Conservation (phyloP, 2,888 invertebrate genomes). For the Luperina testacea region DNA sequence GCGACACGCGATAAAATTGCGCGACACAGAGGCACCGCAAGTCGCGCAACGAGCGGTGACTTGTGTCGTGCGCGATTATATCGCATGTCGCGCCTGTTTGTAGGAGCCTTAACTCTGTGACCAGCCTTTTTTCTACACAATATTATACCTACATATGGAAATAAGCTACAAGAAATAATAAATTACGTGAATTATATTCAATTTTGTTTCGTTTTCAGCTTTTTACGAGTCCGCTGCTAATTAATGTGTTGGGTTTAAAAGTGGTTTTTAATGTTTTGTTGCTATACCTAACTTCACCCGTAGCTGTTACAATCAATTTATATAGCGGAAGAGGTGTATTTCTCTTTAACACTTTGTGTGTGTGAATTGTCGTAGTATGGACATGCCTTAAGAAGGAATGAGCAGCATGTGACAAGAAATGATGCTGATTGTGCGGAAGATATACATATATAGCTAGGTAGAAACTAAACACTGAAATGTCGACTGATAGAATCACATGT, state of each 20-base stretch:
- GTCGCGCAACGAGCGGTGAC: too few relatives aligned
- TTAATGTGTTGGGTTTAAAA: constrained; percentile 47
- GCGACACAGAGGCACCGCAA: too few relatives aligned
- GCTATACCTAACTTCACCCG: not conserved
- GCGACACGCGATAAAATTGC: too few relatives aligned
- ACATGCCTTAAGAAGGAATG: not conserved
- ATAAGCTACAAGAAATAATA: constrained; percentile 42
- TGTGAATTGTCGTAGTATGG: not conserved
- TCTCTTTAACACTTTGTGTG: not conserved
- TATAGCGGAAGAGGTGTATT: not conserved
- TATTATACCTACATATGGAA: constrained; percentile 44
- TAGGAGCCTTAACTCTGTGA: constrained; percentile 14
- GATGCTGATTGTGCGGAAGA: too few relatives aligned
- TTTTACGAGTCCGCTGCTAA: constrained; percentile 51
- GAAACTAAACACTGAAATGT: not conserved
- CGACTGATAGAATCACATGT: too few relatives aligned
- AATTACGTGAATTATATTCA: constrained; percentile 46
- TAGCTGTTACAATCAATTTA: not conserved
- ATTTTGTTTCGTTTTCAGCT: constrained; percentile 39
- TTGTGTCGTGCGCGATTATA: too few relatives aligned
- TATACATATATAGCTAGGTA: not conserved
- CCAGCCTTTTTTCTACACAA: constrained; percentile 16
- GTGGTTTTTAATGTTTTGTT: constrained; percentile 20
- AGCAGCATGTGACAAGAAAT: not conserved
- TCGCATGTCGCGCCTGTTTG: too few relatives aligned